Evolutionary conservation across 2,888 invertebrate genomes (phyloP).

Genomic region (Cerceris ruficornis): DNA sequence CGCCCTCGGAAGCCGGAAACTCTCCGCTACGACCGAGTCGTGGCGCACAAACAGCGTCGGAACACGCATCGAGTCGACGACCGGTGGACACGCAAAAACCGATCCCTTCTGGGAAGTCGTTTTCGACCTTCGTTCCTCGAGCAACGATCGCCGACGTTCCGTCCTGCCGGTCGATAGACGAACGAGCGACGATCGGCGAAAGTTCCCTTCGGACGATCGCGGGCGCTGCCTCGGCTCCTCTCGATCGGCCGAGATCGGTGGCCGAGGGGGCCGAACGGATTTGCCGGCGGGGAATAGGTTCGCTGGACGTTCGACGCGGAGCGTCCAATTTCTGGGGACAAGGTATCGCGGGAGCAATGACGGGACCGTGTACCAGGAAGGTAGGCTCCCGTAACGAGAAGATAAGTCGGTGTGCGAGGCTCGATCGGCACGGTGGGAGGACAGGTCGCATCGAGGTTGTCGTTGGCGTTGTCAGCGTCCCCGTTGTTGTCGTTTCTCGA

Average conservation of each 20-base stretch:
- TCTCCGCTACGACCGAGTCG: slow-evolving; percentile 48
- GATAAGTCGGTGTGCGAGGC: slow-evolving; percentile 52
- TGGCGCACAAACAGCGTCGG: slow-evolving; percentile 70
- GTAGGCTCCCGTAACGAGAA: slow-evolving; percentile 62
- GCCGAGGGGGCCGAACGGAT: not conserved
- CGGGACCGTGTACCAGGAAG: slow-evolving; percentile 47
- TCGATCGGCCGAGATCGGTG: not conserved
- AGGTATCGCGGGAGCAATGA: slow-evolving; percentile 61
- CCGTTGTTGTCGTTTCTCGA: slow-evolving; percentile 72
- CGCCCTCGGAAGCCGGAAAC: slow-evolving; percentile 29
- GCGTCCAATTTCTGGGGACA: slow-evolving; percentile 65
- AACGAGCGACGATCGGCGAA: not conserved
- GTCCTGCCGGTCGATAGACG: no score
- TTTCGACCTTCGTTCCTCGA: slow-evolving; percentile 44
- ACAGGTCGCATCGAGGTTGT: slow-evolving; percentile 57
- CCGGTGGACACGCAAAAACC: slow-evolving; percentile 78
- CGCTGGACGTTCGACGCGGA: slow-evolving; percentile 39
- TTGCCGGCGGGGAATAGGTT: slow-evolving; percentile 35
- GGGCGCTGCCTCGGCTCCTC: not conserved
- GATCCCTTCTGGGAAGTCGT: slow-evolving; percentile 73
- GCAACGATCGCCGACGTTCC: not conserved
- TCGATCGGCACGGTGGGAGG: slow-evolving; percentile 6
- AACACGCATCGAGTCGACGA: slow-evolving; percentile 77
- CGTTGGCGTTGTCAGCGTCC: slow-evolving; percentile 66
- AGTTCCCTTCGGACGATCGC: no score